Percentiles rank a stretch among this genome's conserved stretches.
Conservation (phyloP, 2,797 vertebrate genomes). For the Syngnathus rostellatus region DNA sequence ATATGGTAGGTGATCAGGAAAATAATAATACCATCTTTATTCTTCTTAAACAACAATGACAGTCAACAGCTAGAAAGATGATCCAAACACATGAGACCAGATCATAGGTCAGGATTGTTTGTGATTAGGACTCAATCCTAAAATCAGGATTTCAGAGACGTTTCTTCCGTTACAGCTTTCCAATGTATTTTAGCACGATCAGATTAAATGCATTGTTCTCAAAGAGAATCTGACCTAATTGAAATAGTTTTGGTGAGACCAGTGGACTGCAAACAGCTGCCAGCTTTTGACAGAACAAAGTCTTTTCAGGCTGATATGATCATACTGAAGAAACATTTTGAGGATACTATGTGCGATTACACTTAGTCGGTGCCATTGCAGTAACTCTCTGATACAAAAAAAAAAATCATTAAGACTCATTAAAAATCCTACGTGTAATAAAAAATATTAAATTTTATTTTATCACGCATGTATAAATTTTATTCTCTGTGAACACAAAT, state of each 20-base stretch:
- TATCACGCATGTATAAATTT: no score
- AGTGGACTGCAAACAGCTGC: background rate
- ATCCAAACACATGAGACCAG: background rate
- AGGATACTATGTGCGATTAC: no score
- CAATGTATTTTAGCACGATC: conserved; percentile 4
- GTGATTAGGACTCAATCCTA: conserved; percentile 7
- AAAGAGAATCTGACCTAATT: background rate
- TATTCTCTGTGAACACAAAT: background rate
- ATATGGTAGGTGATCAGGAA: background rate
- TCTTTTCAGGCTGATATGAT: background rate
- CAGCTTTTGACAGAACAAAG: background rate
- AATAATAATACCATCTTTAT: background rate
- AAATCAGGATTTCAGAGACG: conserved; percentile 12
- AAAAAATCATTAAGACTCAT: no score
- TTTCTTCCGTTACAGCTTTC: conserved; percentile 5
- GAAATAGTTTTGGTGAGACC: background rate
- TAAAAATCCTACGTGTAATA: no score
- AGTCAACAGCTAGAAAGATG: background rate
- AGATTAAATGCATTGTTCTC: background rate
- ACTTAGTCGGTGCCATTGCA: no score
- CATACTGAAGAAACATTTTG: background rate
- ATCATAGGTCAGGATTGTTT: conserved; percentile 5
- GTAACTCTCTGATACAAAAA: no score
- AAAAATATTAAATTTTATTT: no score
- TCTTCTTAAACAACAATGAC: conserved; percentile 8